Evolutionary conservation across 1,140 invertebrate genomes (phyloP).

Genomic region (Diprion similis): DNA sequence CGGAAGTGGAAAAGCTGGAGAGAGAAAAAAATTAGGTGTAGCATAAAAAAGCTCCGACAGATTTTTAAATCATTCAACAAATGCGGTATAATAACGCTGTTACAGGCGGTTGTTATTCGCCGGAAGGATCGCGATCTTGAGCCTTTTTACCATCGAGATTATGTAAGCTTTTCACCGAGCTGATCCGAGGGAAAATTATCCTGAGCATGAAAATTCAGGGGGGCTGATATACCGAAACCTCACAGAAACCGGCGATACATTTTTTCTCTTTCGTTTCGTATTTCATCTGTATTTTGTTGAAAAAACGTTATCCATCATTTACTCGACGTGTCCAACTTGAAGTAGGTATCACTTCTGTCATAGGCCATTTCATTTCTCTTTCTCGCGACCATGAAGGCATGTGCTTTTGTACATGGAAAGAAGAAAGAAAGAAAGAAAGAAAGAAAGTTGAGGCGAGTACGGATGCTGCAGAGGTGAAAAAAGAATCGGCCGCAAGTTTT

Average conservation of each 20-base stretch:
- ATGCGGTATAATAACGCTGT: neutral
- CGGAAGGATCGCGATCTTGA: slow-evolving; percentile 25
- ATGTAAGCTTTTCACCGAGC: slow-evolving; percentile 4
- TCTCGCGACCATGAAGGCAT: slow-evolving; percentile 23
- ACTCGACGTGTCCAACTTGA: slow-evolving; percentile 47
- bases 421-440: too few relatives aligned
- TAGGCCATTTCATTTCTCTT: slow-evolving; percentile 38
- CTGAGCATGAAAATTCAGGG: slow-evolving; percentile 19
- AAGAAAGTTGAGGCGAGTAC: too few relatives aligned
- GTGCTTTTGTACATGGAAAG: slow-evolving; percentile 31
- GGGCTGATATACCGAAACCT: neutral
- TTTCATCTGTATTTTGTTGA: slow-evolving; percentile 48
- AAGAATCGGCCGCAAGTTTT: slow-evolving; percentile 7
- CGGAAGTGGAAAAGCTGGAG: neutral
- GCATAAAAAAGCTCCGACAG: neutral
- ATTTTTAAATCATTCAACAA: neutral
- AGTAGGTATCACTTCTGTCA: slow-evolving; percentile 45
- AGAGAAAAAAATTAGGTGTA: too few relatives aligned
- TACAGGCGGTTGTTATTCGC: neutral
- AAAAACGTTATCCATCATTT: slow-evolving; percentile 56
- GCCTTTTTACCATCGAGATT: slow-evolving; percentile 23
- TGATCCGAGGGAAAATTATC: slow-evolving; percentile 11
- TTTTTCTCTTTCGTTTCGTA: too few relatives aligned
- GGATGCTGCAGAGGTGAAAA: too few relatives aligned
- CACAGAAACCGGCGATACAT: neutral